phyloP scores from a whole-genome alignment of 1,140 invertebrate genomes.

The Nephotettix cincticeps region DNA sequence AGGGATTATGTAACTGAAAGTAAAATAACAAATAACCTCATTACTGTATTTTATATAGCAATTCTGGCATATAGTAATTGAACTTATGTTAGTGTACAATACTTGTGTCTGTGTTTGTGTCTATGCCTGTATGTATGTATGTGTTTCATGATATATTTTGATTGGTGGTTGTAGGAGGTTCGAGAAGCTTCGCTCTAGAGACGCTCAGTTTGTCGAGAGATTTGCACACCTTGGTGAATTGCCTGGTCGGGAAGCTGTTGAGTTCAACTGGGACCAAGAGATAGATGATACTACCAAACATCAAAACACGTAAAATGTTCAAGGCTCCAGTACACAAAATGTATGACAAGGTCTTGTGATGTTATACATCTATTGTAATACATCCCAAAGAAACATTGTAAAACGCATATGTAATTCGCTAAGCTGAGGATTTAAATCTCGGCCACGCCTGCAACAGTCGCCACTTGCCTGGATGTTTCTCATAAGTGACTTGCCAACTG shows the following conservation, averaged over 20 bases:
- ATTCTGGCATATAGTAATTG: no score
- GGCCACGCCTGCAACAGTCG: neutral
- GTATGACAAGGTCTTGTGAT: neutral
- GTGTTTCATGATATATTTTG: no score
- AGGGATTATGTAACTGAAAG: no score
- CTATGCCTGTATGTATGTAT: no score
- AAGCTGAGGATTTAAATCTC: neutral
- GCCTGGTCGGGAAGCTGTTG: conserved; percentile 61
- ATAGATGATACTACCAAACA: conserved; percentile 62
- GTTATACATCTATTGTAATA: neutral
- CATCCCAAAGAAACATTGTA: neutral
- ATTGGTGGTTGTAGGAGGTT: conserved; percentile 67
- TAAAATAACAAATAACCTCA: no score
- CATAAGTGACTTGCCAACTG: neutral
- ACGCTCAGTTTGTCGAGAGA: conserved; percentile 75
- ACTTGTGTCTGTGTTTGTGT: no score
- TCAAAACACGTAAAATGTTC: neutral
- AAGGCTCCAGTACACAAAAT: neutral
- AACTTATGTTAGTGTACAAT: no score
- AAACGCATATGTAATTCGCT: neutral
- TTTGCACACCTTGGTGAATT: conserved; percentile 78
- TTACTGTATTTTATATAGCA: no score
- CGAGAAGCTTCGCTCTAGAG: conserved; percentile 72
- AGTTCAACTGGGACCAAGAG: conserved; percentile 85
- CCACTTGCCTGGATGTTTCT: neutral